Evolutionary conservation across 2,797 vertebrate genomes (phyloP), one percentile per base, ranked within the genome.

Genomic region (Anguilla marmorata): DNA sequence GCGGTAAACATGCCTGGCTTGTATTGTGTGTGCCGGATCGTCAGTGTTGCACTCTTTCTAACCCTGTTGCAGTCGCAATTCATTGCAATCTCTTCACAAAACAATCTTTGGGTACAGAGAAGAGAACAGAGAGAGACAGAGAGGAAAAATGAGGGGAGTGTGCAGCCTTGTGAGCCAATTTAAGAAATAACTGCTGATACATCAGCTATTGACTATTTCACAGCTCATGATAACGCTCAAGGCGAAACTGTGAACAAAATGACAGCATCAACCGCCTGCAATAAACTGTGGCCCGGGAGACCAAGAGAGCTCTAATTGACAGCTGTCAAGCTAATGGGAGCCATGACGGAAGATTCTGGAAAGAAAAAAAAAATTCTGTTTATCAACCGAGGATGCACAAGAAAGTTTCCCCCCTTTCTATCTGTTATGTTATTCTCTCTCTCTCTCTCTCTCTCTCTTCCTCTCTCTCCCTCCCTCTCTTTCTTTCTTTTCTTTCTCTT

Each of bases 131-230:
- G 86, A 91, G 89, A 86, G 93, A 93, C 91, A 94, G 90, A 87
- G 90, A 88, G 91, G 72, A 41, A 84, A 88, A 92, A 94, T 91
- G 91, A 93, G 94, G 93, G 95, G 94, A 96, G 96, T 96, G 97
- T 95, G 96, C 97, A 97, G 97, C 96, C 97, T 96, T 96, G 96
- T 95, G 96, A 98, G 97, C 97, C 97, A 97, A 98, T 98, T 97
- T 97, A 97, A 97, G 97, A 97, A 98, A 97, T 97, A 97, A 98
- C 96, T 98, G 98, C 97, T 98, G 97, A 98, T 98, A 97, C 96
- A 97, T 98, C 98, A 97, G 97, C 96, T 98, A 98, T 97, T 97
- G 97, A 98, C 97, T 97, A 97, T 97, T 97, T 97, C 95, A 96
- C 97, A 95, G 96, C 96, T 97, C 95, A 96, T 95, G 97, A 98